Evolutionary conservation across 2,888 invertebrate genomes (phyloP), one percentile per base, ranked within the genome.

Genomic region (Ptilodon capucinus): DNA sequence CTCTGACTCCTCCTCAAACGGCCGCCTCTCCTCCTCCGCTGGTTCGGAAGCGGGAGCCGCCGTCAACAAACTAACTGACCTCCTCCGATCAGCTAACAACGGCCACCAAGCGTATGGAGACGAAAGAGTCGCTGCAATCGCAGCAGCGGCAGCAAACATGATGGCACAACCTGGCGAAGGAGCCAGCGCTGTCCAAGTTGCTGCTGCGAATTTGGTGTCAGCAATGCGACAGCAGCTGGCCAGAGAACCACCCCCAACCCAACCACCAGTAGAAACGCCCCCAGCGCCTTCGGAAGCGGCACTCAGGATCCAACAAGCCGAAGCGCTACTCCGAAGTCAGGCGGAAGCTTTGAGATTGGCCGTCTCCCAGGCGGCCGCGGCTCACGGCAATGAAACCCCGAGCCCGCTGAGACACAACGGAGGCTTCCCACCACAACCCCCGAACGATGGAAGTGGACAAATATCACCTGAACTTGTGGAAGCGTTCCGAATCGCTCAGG

Each of bases 1-100:
- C 81, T 96, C 96, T 39, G 97, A 97, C 83, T 96, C 96, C 71
- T 96, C 96, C 18, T 96, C 96, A 23, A 96, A 95, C 71, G 96
- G 96, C 44, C 92, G 96, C 46, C 91, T 96, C 4, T 95, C 96
- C 7, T 96, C 96, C 17, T 96, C 96, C 14, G 95, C 95, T 23
- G 95, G 95, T 16, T 95, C 96, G 14, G 96, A 96, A 89, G 93
- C 94, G 45, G 92, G 92, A 46, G 91, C 91, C 57, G 92, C 92
- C 50, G 93, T 94, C 52, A 94, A 94, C 78, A 90, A 93, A 88
- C 76, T 90, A 7, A 71, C 85, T 8, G 91, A 90, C 40, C 83
- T 95, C 40, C 93, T 94, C 67, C 93, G 95, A 74, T 84, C 86
- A 41, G 85, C 86, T 2, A 95, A 95, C 74, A 94, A 94, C 58